phyloP scores from a whole-genome alignment of 2,888 invertebrate species.

The Meloe dianella region DNA sequence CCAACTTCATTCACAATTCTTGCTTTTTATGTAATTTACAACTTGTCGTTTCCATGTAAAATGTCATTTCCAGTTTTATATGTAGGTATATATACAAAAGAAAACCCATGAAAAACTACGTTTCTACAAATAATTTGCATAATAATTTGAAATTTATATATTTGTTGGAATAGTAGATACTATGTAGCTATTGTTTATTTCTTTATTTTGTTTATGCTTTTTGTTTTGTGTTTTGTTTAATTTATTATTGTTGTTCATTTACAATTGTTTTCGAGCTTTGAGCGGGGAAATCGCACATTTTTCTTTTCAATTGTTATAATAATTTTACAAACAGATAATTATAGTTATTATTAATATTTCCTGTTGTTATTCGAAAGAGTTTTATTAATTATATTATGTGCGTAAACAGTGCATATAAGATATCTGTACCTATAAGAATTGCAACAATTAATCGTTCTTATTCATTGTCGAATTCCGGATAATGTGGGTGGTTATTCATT shows the following conservation, averaged over 20 bases:
- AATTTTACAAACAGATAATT: conserved; percentile 7
- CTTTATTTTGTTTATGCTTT: too few species aligned
- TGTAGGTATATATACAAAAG: not conserved
- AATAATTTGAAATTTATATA: not conserved
- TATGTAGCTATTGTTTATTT: too few species aligned
- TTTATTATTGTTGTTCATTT: not conserved
- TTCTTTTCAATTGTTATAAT: conserved; percentile 5
- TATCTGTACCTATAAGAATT: not conserved
- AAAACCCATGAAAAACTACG: not conserved
- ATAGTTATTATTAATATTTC: conserved; percentile 13
- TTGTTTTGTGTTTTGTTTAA: not conserved
- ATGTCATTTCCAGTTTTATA: not conserved
- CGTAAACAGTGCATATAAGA: not conserved
- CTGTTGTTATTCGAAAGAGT: not conserved
- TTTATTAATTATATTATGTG: conserved; percentile 10
- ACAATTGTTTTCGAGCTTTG: conserved; percentile 5
- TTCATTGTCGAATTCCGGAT: not conserved
- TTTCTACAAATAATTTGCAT: not conserved
- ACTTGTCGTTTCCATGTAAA: not conserved
- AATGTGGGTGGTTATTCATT: not conserved
- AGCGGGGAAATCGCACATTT: conserved; percentile 7
- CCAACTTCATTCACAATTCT: conserved; percentile 6
- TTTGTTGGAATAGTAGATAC: too few species aligned
- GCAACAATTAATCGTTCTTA: conserved; percentile 9
- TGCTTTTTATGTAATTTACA: not conserved